Percentiles rank a stretch among this genome's conserved stretches.
phyloP scores from a whole-genome alignment of 2,888 invertebrate species.

The Rhopalosiphum nymphaeae region DNA sequence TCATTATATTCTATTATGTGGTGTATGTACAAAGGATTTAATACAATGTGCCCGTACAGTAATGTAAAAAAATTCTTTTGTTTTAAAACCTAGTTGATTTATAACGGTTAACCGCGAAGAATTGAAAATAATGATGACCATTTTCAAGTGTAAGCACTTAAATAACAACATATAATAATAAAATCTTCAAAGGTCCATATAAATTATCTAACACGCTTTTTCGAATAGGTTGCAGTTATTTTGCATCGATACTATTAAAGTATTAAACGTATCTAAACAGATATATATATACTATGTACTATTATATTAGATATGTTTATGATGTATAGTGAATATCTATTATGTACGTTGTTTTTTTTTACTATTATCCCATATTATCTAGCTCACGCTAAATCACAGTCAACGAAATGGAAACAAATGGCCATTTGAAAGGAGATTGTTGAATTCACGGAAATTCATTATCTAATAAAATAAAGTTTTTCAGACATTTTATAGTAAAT shows the following conservation, averaged over 20 bases:
- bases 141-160: background rate
- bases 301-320: background rate
- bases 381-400: constrained; percentile 31
- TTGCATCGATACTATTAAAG: constrained; percentile 7
- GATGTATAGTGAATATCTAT: background rate
- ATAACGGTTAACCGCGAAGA: background rate
- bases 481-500: background rate
- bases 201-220: background rate
- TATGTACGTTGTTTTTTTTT: background rate
- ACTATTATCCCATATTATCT: constrained; percentile 12
- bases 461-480: constrained; percentile 22
- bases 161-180: background rate
- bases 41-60: background rate
- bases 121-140: background rate
- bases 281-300: background rate
- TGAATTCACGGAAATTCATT: background rate
- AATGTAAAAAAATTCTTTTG: background rate
- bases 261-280: background rate
- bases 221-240: constrained; percentile 3
- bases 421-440: background rate
- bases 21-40: background rate
- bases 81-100: background rate
- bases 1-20: constrained; percentile 4
- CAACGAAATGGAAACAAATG: constrained; percentile 1
- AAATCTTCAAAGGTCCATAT: background rate